These are phyloP conservation scores for Actinia equina DNA, from an alignment of 64 coral and sea anemone genomes.

Conservation along the genomic window DNA sequence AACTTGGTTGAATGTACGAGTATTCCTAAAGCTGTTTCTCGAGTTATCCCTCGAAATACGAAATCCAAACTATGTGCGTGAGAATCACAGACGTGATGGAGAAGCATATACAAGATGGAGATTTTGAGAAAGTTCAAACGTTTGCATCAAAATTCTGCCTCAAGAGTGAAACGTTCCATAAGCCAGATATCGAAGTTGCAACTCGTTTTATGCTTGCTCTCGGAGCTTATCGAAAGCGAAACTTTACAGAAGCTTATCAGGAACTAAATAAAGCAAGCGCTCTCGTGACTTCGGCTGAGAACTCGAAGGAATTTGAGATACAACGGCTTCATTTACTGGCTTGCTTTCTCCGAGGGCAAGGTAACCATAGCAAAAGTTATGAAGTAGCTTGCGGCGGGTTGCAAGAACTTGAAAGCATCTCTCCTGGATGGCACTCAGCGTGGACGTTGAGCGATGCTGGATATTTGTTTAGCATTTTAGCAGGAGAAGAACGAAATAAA, in stretches of 20 bases:
- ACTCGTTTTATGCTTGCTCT: slow-evolving; percentile 41
- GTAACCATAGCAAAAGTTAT: slow-evolving; percentile 22
- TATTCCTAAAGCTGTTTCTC: neutral
- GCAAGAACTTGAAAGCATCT: slow-evolving; percentile 27
- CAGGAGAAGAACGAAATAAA: slow-evolving; percentile 18
- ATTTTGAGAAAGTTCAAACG: slow-evolving; percentile 27
- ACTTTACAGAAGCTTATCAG: slow-evolving; percentile 23
- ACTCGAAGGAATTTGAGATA: slow-evolving; percentile 30
- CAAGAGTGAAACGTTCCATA: neutral
- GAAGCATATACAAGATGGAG: slow-evolving; percentile 32
- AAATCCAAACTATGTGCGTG: neutral
- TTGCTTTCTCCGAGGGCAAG: slow-evolving; percentile 34
- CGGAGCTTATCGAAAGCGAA: slow-evolving; percentile 35
- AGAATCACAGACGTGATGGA: slow-evolving; percentile 36
- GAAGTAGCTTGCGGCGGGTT: slow-evolving; percentile 36
- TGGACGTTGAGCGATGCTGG: slow-evolving; percentile 42
- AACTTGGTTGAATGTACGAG: neutral
- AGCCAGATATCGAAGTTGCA: slow-evolving; percentile 38
- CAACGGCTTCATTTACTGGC: slow-evolving; percentile 36
- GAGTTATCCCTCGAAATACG: neutral
- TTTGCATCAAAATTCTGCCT: slow-evolving; percentile 26
- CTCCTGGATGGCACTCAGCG: slow-evolving; percentile 35
- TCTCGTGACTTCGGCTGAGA: slow-evolving; percentile 26
- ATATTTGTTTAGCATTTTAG: slow-evolving; percentile 35
- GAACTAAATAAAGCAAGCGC: slow-evolving; percentile 22